A percentile compares a stretch with the other conserved stretches of the same genome.
Conservation (phyloP, 92 coral and sea anemone genomes). For the Siderastrea siderea region DNA sequence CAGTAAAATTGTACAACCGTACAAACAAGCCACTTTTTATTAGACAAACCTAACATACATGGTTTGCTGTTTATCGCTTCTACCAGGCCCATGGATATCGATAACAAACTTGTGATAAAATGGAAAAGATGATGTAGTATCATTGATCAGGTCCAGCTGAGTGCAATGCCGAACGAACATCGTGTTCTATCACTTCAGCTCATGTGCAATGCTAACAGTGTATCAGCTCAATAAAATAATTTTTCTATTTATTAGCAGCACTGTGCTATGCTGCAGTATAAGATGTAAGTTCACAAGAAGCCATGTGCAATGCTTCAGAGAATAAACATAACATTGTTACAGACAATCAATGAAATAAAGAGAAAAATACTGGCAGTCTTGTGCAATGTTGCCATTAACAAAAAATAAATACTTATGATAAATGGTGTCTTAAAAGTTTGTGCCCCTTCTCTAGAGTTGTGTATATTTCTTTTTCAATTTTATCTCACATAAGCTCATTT, state of each 20-base stretch:
- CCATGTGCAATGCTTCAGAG: neutral
- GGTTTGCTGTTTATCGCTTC: conserved; percentile 13
- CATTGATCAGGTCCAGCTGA: conserved; percentile 59
- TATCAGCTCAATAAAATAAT: conserved; percentile 76
- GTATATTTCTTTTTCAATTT: too few relatives aligned
- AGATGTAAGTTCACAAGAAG: neutral
- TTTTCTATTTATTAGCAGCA: neutral
- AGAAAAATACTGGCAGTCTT: neutral
- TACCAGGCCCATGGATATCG: conserved; percentile 8
- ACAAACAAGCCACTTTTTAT: conserved; percentile 13
- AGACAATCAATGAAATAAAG: neutral
- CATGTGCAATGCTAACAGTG: conserved; percentile 83
- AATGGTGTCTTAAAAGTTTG: too few relatives aligned
- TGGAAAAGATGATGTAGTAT: conserved; percentile 48
- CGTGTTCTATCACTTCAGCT: conserved; percentile 78
- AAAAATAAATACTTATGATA: neutral
- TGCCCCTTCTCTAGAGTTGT: too few relatives aligned
- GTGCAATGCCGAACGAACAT: conserved; percentile 81
- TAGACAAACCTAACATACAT: neutral
- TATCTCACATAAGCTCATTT: too few relatives aligned
- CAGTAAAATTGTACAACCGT: neutral
- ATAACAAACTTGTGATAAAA: neutral
- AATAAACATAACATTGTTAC: neutral
- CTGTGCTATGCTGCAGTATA: conserved; percentile 35
- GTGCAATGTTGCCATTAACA: neutral